Conservation (phyloP, 2,797 vertebrate genomes). For the Trematomus bernacchii region DNA sequence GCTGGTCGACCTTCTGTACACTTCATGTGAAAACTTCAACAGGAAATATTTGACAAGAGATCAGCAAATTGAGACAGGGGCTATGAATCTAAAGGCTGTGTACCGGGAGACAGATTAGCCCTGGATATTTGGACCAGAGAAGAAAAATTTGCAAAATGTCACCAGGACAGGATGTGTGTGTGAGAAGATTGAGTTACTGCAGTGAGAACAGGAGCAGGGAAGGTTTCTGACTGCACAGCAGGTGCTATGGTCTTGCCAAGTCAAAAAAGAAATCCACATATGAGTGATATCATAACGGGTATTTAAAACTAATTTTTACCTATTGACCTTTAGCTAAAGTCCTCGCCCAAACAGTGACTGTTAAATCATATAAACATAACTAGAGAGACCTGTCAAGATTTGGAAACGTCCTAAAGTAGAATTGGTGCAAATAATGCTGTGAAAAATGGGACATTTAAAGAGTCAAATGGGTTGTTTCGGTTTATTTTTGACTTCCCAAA, state of each 20-base stretch:
- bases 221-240: constrained; percentile 4
- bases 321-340: background rate
- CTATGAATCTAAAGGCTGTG: constrained; percentile 13
- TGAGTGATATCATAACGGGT: background rate
- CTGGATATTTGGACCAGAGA: constrained; percentile 10
- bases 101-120: constrained; percentile 26
- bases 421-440: background rate
- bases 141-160: constrained; percentile 6
- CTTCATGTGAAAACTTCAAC: constrained; percentile 50
- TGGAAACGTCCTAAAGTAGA: background rate
- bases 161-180: background rate
- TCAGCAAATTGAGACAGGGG: constrained; percentile 42
- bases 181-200: constrained; percentile 1
- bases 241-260: background rate
- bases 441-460: background rate
- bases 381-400: background rate
- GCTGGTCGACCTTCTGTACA: constrained; percentile 41
- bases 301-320: background rate
- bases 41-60: constrained; percentile 63
- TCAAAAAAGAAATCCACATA: background rate
- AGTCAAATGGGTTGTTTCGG: background rate
- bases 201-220: background rate
- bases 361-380: background rate
- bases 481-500: background rate
- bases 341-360: background rate